A percentile compares a stretch with the other conserved stretches of the same genome.
Evolutionary conservation across 2,113 vertebrate species (phyloP).

Genomic region (Ancistrus triradiatus): DNA sequence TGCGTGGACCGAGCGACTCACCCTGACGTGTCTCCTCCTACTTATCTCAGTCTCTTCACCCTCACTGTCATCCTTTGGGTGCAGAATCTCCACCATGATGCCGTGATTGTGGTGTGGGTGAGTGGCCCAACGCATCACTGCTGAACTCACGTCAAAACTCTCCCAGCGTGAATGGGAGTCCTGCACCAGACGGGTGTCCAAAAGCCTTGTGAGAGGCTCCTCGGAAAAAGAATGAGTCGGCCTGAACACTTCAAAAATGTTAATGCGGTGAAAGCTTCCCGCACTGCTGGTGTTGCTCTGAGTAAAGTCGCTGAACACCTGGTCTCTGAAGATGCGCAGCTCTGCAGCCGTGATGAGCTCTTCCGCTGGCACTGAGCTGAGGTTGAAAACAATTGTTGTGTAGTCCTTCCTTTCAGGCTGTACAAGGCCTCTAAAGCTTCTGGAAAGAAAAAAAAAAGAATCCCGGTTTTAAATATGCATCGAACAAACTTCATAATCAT

Average conservation of each 20-base stretch:
- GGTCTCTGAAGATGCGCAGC: conserved; percentile 90
- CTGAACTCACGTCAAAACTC: conserved; percentile 93
- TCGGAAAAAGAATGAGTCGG: conserved; percentile 64
- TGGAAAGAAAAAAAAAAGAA: conserved; percentile 52
- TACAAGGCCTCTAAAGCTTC: conserved; percentile 90
- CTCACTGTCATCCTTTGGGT: conserved; percentile 71
- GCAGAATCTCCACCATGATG: conserved; percentile 91
- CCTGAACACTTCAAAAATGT: conserved; percentile 96
- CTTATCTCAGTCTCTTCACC: conserved; percentile 67
- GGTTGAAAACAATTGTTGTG: conserved; percentile 95
- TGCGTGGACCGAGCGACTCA: conserved; percentile 91
- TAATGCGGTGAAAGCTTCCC: conserved; percentile 87
- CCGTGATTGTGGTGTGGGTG: conserved; percentile 86
- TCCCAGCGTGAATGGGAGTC: conserved; percentile 92
- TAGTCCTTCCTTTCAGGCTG: conserved; percentile 81
- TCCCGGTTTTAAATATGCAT: neutral
- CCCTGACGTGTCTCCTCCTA: conserved; percentile 83
- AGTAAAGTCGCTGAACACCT: conserved; percentile 71
- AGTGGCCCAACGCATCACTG: conserved; percentile 86
- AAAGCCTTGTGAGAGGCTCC: conserved; percentile 84
- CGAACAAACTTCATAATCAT: neutral
- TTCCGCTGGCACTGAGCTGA: conserved; percentile 85
- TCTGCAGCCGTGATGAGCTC: conserved; percentile 93
- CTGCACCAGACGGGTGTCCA: conserved; percentile 94
- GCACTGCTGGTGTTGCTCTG: conserved; percentile 60